Conservation (phyloP, 2,113 vertebrate species). For the Trematomus loennbergii region DNA sequence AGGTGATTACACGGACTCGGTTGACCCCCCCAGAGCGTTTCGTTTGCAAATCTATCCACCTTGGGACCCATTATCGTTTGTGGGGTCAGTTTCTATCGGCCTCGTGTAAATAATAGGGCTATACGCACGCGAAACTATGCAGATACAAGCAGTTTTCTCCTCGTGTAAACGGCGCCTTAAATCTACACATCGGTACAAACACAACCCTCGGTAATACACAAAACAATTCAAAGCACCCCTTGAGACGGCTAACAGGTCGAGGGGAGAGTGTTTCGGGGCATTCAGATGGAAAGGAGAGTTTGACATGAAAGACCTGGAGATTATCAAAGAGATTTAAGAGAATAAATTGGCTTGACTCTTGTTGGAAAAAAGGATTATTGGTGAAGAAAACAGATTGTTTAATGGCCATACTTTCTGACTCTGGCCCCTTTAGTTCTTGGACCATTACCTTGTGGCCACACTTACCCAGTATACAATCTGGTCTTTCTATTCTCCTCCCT, state of each 20-base stretch:
- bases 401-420: constrained; percentile 52
- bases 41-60: too few relatives aligned
- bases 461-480: background rate
- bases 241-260: constrained; percentile 11
- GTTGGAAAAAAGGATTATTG: constrained; percentile 62
- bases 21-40: too few relatives aligned
- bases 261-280: constrained; percentile 15
- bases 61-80: too few relatives aligned
- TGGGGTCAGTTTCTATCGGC: too few relatives aligned
- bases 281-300: constrained; percentile 33
- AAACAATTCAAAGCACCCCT: background rate
- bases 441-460: constrained; percentile 28
- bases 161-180: too few relatives aligned
- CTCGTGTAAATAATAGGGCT: too few relatives aligned
- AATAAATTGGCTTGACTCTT: constrained; percentile 75
- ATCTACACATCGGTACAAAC: background rate
- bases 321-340: constrained; percentile 77
- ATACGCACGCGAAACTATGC: too few relatives aligned
- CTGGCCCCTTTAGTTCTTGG: constrained; percentile 55
- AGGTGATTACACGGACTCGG: too few relatives aligned
- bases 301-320: constrained; percentile 70
- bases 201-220: background rate
- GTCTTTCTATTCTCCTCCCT: background rate
- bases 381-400: constrained; percentile 72
- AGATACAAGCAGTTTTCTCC: too few relatives aligned